These are phyloP conservation scores for Mechanitis messenoides DNA, from an alignment of 2,888 invertebrate species.

Conservation along the genomic window DNA sequence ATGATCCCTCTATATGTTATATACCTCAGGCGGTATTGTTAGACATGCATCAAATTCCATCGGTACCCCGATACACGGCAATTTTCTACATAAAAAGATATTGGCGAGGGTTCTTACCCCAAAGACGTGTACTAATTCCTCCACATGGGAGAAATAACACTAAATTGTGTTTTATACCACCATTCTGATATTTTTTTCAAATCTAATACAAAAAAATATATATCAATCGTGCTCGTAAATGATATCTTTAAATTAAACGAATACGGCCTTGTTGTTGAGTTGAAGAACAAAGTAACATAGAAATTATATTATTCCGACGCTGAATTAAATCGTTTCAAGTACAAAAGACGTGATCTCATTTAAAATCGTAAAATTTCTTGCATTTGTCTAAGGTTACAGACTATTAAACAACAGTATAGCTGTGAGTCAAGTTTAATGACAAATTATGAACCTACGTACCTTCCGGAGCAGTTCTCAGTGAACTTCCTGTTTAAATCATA, in stretches of 20 bases:
- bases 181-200: slow-evolving; percentile 51
- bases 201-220: background rate
- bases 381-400: slow-evolving; percentile 35
- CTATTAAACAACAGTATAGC: slow-evolving; percentile 16
- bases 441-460: slow-evolving; percentile 16
- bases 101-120: slow-evolving; percentile 32
- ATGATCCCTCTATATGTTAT: background rate
- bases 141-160: slow-evolving; percentile 70
- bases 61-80: slow-evolving; percentile 4
- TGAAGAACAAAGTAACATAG: slow-evolving; percentile 30
- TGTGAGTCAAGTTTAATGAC: slow-evolving; percentile 26
- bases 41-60: slow-evolving; percentile 9
- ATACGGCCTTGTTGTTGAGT: slow-evolving; percentile 42
- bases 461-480: slow-evolving; percentile 19
- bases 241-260: slow-evolving; percentile 18
- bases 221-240: background rate
- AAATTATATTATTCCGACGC: slow-evolving; percentile 28
- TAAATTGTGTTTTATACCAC: slow-evolving; percentile 50
- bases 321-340: background rate
- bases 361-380: slow-evolving; percentile 30
- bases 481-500: slow-evolving; percentile 6
- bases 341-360: slow-evolving; percentile 28
- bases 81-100: slow-evolving; percentile 23
- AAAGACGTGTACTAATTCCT: slow-evolving; percentile 58
- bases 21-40: background rate